Evolutionary conservation across 2,113 vertebrate genomes (phyloP).

Genomic region (Alectura lathami): DNA sequence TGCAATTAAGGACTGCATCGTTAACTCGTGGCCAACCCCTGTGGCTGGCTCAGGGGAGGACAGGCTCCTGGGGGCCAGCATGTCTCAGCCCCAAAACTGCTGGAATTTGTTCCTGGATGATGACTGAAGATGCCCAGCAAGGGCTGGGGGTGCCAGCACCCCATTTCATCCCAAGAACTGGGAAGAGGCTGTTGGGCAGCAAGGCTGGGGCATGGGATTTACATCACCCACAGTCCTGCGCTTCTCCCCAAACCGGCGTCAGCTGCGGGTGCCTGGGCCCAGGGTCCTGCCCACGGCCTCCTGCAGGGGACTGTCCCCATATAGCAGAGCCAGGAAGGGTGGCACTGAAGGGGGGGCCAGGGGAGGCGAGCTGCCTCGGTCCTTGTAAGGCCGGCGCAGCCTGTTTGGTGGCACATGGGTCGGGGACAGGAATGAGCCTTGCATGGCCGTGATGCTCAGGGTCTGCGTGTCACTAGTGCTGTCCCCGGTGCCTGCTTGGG

Average conservation of each 20-base stretch:
- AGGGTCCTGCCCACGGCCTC: background rate
- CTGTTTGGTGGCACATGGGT: background rate
- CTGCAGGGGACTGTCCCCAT: background rate
- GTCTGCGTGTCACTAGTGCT: background rate
- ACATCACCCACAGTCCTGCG: fast-evolving
- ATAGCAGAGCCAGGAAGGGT: fast-evolving
- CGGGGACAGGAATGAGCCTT: background rate
- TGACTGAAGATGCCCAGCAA: background rate
- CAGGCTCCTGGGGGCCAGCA: background rate
- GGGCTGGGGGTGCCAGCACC: background rate
- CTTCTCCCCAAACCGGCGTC: background rate
- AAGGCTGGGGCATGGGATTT: background rate
- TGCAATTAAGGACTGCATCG: background rate
- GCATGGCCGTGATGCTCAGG: background rate
- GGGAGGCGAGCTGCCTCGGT: fast-evolving
- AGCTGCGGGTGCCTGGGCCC: background rate
- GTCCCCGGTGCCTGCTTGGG: background rate
- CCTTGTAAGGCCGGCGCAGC: slow-evolving; percentile 18
- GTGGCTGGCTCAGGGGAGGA: background rate
- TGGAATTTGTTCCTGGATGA: too few species aligned
- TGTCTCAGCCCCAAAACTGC: background rate
- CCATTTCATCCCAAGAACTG: fast-evolving
- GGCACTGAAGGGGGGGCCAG: background rate
- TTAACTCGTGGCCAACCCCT: fast-evolving
- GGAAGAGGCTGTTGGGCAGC: background rate